Conservation (phyloP, 2,797 vertebrate species). For the Gastrophryne carolinensis region DNA sequence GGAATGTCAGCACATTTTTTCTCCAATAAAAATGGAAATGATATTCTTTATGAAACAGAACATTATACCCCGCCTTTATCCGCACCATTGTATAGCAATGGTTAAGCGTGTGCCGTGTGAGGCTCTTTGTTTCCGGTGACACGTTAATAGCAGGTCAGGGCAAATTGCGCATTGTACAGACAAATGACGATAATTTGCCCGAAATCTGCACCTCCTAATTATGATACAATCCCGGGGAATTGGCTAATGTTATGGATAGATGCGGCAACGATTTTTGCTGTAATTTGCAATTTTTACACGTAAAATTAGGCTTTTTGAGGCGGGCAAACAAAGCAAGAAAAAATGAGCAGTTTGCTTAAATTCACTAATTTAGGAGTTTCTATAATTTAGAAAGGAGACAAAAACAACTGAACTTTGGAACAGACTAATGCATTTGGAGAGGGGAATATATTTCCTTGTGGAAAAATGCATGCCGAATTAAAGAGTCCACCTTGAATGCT, state of each 20-base stretch:
- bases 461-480: no score
- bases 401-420: neutral
- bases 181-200: conserved; percentile 17
- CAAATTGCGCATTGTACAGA: neutral
- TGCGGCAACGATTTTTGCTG: neutral
- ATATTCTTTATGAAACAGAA: no score
- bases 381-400: neutral
- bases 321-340: neutral
- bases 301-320: neutral
- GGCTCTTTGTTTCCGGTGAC: neutral
- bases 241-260: conserved; percentile 4
- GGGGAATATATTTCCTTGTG: no score
- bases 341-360: neutral
- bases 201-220: conserved; percentile 16
- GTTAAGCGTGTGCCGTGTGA: no score
- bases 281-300: neutral
- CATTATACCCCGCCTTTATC: no score
- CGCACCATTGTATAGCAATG: no score
- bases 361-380: neutral
- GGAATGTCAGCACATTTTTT: no score
- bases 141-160: neutral
- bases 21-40: no score
- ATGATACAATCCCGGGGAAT: conserved; percentile 21
- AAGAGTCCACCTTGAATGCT: no score
- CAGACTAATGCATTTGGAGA: no score